These are phyloP conservation scores for Pteronotus mesoamericanus DNA, from an alignment of 2,797 vertebrate species.

Conservation along the genomic window DNA sequence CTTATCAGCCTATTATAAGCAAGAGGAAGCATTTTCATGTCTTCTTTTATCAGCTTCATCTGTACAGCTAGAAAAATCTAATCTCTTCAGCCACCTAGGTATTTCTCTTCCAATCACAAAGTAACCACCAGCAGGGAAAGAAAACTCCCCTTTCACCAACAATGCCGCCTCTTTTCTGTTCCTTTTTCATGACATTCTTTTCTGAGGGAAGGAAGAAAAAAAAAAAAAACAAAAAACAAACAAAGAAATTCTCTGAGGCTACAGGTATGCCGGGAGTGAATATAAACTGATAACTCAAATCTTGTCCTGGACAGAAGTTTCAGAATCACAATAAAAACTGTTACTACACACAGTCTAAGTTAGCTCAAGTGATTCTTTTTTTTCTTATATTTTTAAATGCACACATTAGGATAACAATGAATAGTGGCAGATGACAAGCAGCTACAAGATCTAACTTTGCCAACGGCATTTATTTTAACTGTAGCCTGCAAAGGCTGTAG, in stretches of 20 bases:
- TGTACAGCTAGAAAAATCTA: conserved; percentile 11
- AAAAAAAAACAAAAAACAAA: no score
- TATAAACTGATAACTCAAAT: not conserved
- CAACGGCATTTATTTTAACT: not conserved
- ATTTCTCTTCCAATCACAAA: conserved; percentile 66
- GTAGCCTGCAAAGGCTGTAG: not conserved
- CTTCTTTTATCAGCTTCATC: conserved; percentile 58
- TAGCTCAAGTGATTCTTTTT: not conserved
- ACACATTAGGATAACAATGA: not conserved
- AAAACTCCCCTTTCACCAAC: conserved; percentile 38
- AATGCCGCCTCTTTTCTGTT: conserved; percentile 56
- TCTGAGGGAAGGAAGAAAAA: conserved; percentile 66
- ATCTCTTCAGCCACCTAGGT: conserved; percentile 42
- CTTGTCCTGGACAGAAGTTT: not conserved
- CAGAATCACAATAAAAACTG: not conserved
- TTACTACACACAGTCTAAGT: not conserved
- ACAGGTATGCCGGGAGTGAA: not conserved
- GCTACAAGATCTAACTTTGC: not conserved
- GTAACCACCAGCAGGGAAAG: conserved; percentile 43
- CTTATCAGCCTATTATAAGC: conserved; percentile 26
- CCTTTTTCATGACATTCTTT: conserved; percentile 65
- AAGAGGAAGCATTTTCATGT: conserved; percentile 1
- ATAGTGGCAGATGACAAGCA: not conserved
- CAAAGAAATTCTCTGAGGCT: conserved; percentile 64
- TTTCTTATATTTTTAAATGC: not conserved